phyloP scores from a whole-genome alignment of 2,888 invertebrate species.

The Harpalus rubripes region DNA sequence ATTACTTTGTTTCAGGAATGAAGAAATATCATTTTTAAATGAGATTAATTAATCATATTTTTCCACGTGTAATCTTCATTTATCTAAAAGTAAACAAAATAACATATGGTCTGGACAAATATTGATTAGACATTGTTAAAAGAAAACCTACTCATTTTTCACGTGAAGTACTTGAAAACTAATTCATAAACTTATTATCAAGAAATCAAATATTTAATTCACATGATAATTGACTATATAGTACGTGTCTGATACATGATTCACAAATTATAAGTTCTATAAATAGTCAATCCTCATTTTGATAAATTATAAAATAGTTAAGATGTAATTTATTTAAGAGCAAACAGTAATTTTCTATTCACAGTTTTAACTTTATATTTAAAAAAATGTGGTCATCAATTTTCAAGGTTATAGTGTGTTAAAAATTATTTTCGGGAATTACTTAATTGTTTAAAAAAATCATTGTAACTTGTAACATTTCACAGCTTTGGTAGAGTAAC shows the following conservation, averaged over 20 bases:
- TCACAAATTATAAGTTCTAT: neutral
- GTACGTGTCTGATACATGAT: neutral
- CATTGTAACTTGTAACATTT: neutral
- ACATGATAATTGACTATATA: neutral
- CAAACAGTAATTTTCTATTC: conserved; percentile 1
- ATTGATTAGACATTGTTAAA: conserved; percentile 8
- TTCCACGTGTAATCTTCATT: neutral
- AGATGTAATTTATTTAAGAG: neutral
- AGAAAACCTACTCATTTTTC: neutral
- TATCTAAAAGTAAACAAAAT: neutral
- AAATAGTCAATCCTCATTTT: neutral
- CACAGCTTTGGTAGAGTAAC: neutral
- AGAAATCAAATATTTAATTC: neutral
- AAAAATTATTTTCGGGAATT: neutral
- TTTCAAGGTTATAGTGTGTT: conserved; percentile 34
- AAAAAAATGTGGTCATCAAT: conserved; percentile 32
- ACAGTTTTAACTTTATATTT: conserved; percentile 11
- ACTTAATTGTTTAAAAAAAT: no score
- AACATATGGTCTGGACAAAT: neutral
- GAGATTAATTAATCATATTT: neutral
- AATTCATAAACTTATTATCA: neutral
- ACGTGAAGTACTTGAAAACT: neutral
- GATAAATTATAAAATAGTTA: neutral
- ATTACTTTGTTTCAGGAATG: conserved; percentile 7
- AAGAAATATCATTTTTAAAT: neutral